phyloP scores from a whole-genome alignment of 2,888 invertebrate genomes.

The Ramazzottius varieornatus region DNA sequence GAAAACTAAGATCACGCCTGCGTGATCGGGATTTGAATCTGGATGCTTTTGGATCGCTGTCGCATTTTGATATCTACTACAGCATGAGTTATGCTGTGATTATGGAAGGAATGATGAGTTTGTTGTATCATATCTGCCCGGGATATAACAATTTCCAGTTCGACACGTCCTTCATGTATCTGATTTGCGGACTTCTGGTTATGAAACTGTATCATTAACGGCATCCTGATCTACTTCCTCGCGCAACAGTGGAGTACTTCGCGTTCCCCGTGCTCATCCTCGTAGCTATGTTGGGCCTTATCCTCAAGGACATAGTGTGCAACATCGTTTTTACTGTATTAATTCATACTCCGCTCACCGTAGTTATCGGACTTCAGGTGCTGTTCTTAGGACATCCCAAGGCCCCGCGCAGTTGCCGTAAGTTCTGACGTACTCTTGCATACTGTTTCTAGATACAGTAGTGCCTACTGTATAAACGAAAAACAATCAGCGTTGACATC shows the following conservation, averaged over 20 bases:
- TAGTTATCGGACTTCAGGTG: too few species aligned
- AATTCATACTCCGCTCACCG: too few species aligned
- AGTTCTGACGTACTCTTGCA: too few species aligned
- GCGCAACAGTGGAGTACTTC: conserved; percentile 26
- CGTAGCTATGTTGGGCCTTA: conserved; percentile 46
- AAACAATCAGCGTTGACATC: not conserved
- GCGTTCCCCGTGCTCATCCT: conserved; percentile 43
- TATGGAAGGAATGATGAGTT: conserved; percentile 63
- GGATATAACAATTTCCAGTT: conserved; percentile 70
- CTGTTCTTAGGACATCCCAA: too few species aligned
- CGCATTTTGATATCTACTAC: conserved; percentile 46
- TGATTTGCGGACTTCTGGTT: conserved; percentile 57
- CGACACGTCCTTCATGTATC: conserved; percentile 76
- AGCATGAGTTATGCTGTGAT: conserved; percentile 56
- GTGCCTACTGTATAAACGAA: too few species aligned
- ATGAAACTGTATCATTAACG: conserved; percentile 60
- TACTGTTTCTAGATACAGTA: too few species aligned
- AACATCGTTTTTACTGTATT: conserved; percentile 10
- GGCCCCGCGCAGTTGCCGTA: too few species aligned
- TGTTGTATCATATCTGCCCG: conserved; percentile 66
- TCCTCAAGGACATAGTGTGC: conserved; percentile 28
- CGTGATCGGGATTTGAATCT: not conserved
- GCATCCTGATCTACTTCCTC: conserved; percentile 62
- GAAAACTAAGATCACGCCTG: too few species aligned
- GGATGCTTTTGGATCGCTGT: not conserved